Evolutionary conservation across 2,113 vertebrate species (phyloP), one percentile per base, ranked within the genome.

Genomic region (Odontophorus gujanensis): DNA sequence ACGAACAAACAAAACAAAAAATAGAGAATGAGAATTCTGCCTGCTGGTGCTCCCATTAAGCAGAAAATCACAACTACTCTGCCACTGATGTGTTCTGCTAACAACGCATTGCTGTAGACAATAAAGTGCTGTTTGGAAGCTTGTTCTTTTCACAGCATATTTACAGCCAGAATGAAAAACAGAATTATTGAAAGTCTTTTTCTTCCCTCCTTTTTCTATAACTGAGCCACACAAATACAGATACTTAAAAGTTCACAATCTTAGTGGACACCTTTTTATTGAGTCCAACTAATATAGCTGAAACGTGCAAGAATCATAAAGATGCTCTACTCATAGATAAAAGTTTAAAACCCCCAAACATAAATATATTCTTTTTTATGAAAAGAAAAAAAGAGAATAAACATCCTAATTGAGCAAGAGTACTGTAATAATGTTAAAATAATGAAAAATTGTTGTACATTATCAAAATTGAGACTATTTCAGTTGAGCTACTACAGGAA

Each of bases 151-250:
- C 61, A 86, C 34, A 74, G 81, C 43, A 94, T 79, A 96, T 84
- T 88, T 89, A 85, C 81, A 93, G 57, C 68, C 80, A 65, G 80
- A 92, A 87, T 45, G 51, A 87, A 93, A 95, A 45, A 8, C 42
- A 84, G 55, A 71, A 42, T 72, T 81, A 89, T 45, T 89, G 94
- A 81, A 92, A 92, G n/a, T 8, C n/a, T 66, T 38, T 30, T 9
- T 21, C 50, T 57, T 13, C 9, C 55, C 36, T 32, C 30, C 15
- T 84, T 55, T 82, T 15, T 20, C 69, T 77, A 16, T 42, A 47
- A 73, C 18, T 2, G 5, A 87, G 45, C 18, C 47, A 32, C 51
- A 17, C n/a, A 81, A 89, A 43, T 12, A 47, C 9, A n/a, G 42
- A 36, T 34, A 59, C 42, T 73, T 62, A 51, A 83, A 91, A 92